Evolutionary conservation across 2,888 invertebrate species (phyloP).

Genomic region (Stegana nigrithorax): DNA sequence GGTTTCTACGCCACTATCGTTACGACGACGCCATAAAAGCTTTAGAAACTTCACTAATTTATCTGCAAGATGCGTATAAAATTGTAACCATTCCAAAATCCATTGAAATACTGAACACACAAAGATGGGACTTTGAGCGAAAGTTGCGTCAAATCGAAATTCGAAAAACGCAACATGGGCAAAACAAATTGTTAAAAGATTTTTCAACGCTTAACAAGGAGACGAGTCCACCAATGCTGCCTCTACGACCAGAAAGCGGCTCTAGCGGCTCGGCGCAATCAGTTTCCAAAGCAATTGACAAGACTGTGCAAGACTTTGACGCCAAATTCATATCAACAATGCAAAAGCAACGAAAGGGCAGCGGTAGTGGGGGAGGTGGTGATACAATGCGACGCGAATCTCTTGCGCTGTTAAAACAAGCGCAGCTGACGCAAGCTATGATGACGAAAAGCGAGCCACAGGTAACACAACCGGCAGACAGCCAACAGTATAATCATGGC

Average conservation of each 20-base stretch:
- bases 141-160: constrained; percentile 63
- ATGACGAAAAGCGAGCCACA: constrained; percentile 33
- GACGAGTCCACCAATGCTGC: constrained; percentile 46
- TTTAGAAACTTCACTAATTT: constrained; percentile 60
- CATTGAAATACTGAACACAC: constrained; percentile 58
- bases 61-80: constrained; percentile 63
- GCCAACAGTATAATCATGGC: constrained; percentile 29
- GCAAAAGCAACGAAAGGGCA: constrained; percentile 7
- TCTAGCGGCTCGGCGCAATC: constrained; percentile 51
- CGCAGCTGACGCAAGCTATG: constrained; percentile 29
- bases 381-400: neutral
- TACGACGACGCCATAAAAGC: constrained; percentile 66
- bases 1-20: constrained; percentile 58
- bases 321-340: constrained; percentile 50
- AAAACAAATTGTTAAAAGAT: constrained; percentile 54
- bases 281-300: constrained; percentile 64
- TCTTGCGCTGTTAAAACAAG: neutral
- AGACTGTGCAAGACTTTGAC: constrained; percentile 63
- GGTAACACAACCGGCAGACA: constrained; percentile 7
- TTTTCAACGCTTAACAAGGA: constrained; percentile 50
- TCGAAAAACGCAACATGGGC: constrained; percentile 60
- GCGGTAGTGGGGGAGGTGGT: neutral
- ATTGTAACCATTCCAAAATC: constrained; percentile 55
- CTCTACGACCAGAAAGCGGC: constrained; percentile 42
- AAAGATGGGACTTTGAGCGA: constrained; percentile 60